These are phyloP conservation scores for Onthophagus taurus DNA, from an alignment of 1,140 invertebrate genomes.

Conservation along the genomic window DNA sequence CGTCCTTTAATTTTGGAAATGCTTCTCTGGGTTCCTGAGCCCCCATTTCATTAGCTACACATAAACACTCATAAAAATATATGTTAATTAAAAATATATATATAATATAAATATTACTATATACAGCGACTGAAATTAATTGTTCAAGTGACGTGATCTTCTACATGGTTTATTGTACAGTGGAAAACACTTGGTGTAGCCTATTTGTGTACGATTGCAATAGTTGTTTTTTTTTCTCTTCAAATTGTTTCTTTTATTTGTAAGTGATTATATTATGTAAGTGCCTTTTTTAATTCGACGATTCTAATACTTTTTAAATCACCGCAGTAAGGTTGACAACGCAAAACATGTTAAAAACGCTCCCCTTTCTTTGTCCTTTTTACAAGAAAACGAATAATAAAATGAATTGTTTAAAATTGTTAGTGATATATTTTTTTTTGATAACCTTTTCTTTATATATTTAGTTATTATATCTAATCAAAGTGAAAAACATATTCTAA, in stretches of 20 bases:
- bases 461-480: no score
- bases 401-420: no score
- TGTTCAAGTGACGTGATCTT: conserved; percentile 12
- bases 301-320: no score
- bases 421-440: no score
- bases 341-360: not conserved
- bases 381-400: not conserved
- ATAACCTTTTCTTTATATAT: no score
- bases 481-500: no score
- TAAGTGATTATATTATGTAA: conserved; percentile 12
- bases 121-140: conserved; percentile 12
- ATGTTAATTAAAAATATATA: no score
- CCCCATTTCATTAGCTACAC: no score
- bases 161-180: conserved; percentile 12
- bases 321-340: no score
- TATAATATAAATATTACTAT: conserved; percentile 5
- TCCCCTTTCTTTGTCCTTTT: no score
- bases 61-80: no score
- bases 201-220: conserved; percentile 10
- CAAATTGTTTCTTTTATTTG: conserved; percentile 5
- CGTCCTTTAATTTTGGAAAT: conserved; percentile 73
- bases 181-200: conserved; percentile 8
- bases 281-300: conserved; percentile 13
- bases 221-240: no score
- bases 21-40: conserved; percentile 13